Percentiles rank a stretch among this genome's conserved stretches.
Conservation (phyloP, 2,888 invertebrate genomes). For the Idaea biselata region DNA sequence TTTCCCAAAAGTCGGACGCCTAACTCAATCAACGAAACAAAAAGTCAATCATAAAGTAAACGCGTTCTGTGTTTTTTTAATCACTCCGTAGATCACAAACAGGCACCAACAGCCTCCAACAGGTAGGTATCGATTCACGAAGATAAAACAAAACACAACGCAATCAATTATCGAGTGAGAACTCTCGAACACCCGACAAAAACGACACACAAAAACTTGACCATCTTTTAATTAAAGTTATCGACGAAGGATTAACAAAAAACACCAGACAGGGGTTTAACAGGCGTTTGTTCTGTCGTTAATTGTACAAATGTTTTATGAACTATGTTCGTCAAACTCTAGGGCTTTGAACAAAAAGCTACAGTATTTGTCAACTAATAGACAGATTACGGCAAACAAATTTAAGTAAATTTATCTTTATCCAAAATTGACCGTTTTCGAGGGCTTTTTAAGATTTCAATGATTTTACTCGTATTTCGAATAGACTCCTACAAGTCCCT, state of each 20-base stretch:
- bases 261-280: neutral
- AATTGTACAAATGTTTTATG: neutral
- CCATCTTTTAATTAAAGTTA: neutral
- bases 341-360: neutral
- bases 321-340: neutral
- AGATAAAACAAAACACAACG: constrained; percentile 1
- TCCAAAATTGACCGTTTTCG: neutral
- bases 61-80: neutral
- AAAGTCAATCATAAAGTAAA: neutral
- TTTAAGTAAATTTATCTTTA: neutral
- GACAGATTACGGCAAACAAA: neutral
- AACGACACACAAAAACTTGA: neutral
- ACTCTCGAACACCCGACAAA: constrained; percentile 1
- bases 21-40: no score
- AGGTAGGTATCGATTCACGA: neutral
- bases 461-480: neutral
- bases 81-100: neutral
- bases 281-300: neutral
- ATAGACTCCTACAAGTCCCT: neutral
- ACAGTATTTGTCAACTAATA: neutral
- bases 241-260: constrained; percentile 1
- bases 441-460: neutral
- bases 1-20: no score
- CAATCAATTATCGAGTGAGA: constrained; percentile 1
- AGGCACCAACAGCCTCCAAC: no score